Percentiles rank a stretch among this genome's conserved stretches.
Conservation (phyloP, 2,797 vertebrate species). For the Lithobates pipiens region DNA sequence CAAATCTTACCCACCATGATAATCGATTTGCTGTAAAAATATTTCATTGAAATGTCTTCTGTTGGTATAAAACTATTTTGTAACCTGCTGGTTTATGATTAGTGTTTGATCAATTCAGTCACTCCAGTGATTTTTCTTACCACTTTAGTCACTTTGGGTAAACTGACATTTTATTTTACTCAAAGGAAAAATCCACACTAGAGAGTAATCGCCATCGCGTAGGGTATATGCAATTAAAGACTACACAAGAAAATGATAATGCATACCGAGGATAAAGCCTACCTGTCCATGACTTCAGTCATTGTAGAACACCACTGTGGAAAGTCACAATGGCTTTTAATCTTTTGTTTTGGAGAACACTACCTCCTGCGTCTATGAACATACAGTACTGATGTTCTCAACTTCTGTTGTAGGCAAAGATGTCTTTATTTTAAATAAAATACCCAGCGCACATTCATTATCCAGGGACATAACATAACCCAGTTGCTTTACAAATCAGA, state of each 20-base stretch:
- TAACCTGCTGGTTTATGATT: conserved; percentile 32
- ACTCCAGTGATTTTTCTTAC: background rate
- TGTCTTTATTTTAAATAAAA: no score
- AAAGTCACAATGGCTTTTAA: no score
- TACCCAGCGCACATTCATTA: no score
- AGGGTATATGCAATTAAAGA: background rate
- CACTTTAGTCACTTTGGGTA: background rate
- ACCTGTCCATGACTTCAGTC: background rate
- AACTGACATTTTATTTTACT: conserved; percentile 4
- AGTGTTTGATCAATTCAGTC: conserved; percentile 32
- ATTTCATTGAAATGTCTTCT: conserved; percentile 28
- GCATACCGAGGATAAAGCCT: no score
- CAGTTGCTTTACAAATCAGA: no score
- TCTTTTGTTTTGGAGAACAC: no score
- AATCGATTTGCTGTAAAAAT: conserved; percentile 47
- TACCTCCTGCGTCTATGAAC: no score
- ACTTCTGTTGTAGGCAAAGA: no score
- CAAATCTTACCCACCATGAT: conserved; percentile 21
- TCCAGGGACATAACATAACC: no score
- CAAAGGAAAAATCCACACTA: background rate
- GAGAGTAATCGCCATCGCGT: background rate
- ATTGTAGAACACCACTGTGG: background rate
- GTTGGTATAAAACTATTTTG: conserved; percentile 34
- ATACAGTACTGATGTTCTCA: no score
- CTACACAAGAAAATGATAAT: no score